phyloP scores from a whole-genome alignment of 2,113 vertebrate genomes.

The Atractosteus spatula region DNA sequence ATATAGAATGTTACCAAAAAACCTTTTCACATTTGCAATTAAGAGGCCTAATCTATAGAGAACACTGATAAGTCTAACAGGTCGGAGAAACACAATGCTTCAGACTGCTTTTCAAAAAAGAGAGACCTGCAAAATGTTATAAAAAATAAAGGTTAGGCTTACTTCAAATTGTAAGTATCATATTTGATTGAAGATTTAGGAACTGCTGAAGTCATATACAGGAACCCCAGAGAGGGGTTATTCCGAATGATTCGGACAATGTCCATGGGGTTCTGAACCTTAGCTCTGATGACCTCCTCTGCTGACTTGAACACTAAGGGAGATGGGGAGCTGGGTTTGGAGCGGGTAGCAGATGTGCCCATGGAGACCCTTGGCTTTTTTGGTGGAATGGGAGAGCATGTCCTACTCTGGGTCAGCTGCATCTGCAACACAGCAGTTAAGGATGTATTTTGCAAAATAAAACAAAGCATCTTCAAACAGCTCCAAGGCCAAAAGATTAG shows the following conservation, averaged over 20 bases:
- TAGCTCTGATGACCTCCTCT: conserved; percentile 65
- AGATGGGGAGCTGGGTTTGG: conserved; percentile 21
- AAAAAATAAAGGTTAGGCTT: conserved; percentile 26
- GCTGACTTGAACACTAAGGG: conserved; percentile 39
- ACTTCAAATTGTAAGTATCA: conserved; percentile 66
- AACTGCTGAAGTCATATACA: conserved; percentile 64
- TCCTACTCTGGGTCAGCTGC: conserved; percentile 21
- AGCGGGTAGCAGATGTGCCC: conserved; percentile 31
- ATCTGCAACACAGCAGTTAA: conserved; percentile 14
- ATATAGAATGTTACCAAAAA: neutral
- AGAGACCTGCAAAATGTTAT: too few species aligned
- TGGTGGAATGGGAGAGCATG: conserved; percentile 37
- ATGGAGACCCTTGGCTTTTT: conserved; percentile 39
- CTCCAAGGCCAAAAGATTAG: neutral
- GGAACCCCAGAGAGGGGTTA: conserved; percentile 69
- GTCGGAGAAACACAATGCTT: too few species aligned
- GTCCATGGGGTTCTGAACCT: conserved; percentile 55
- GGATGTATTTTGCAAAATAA: conserved; percentile 6
- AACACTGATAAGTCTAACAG: too few species aligned
- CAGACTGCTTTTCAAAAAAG: too few species aligned
- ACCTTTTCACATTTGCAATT: too few species aligned
- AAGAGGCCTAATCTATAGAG: too few species aligned
- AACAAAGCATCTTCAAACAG: neutral
- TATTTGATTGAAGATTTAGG: conserved; percentile 63
- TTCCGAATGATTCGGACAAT: conserved; percentile 61